phyloP scores from a whole-genome alignment of 2,113 vertebrate genomes.

The Anguilla rostrata region DNA sequence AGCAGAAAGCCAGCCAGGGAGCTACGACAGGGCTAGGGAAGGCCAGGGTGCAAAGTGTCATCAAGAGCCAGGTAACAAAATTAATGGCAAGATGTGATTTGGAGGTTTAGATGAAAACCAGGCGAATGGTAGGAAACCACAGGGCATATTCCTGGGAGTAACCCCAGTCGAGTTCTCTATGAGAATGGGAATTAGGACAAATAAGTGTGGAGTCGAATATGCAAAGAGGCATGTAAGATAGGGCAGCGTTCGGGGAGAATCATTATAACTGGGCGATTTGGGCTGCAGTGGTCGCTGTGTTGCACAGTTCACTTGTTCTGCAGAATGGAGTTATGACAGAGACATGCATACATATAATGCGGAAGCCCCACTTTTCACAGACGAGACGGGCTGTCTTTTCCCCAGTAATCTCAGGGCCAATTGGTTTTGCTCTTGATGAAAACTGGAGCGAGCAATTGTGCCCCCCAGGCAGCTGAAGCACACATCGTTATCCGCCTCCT shows the following conservation, averaged over 20 bases:
- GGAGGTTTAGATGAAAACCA: not conserved
- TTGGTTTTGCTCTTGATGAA: not conserved
- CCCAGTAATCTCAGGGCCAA: not conserved
- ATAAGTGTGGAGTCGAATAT: not conserved
- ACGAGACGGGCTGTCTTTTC: not conserved
- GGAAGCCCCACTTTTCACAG: not conserved
- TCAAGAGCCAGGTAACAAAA: not conserved
- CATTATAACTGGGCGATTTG: not conserved
- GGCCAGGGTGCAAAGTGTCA: not conserved
- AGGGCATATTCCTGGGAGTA: not conserved
- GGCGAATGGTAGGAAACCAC: no score
- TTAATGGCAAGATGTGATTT: no score
- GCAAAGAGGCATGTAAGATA: not conserved
- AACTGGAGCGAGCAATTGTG: constrained; percentile 4
- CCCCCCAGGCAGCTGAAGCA: not conserved
- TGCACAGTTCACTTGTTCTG: not conserved
- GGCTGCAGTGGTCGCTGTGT: not conserved
- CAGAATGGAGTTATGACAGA: not conserved
- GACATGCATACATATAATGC: not conserved
- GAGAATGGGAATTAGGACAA: not conserved
- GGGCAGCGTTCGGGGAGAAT: not conserved
- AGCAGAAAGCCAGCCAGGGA: not conserved
- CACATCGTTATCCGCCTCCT: not conserved
- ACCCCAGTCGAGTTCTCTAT: not conserved
- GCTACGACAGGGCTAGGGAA: not conserved